Evolutionary conservation across 1,140 invertebrate species (phyloP).

Genomic region (Idris sp.): DNA sequence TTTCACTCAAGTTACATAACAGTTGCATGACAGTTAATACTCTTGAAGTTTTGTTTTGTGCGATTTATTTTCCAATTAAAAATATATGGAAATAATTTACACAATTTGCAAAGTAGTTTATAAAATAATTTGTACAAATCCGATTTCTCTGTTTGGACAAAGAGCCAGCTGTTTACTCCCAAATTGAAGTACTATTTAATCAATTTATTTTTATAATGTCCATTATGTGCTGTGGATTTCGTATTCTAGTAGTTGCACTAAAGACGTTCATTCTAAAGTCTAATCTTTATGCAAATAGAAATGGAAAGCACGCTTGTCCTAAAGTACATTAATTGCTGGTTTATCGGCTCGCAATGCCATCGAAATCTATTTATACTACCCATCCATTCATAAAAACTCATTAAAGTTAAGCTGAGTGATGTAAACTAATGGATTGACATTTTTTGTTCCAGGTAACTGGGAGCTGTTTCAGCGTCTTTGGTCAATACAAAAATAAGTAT

Average conservation of each 20-base stretch:
- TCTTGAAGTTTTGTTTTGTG: too few relatives aligned
- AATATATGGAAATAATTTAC: too few relatives aligned
- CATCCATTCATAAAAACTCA: constrained; percentile 28
- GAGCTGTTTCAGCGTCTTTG: background rate
- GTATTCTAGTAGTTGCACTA: constrained; percentile 24
- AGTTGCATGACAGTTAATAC: too few relatives aligned
- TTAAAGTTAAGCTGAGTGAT: background rate
- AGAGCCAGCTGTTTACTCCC: too few relatives aligned
- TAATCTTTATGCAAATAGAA: constrained; percentile 69
- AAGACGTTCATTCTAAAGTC: constrained; percentile 61
- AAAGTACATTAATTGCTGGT: constrained; percentile 50
- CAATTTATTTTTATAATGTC: constrained; percentile 32
- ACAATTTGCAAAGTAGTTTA: too few relatives aligned
- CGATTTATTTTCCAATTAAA: too few relatives aligned
- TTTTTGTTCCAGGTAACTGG: constrained; percentile 28
- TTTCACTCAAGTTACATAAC: too few relatives aligned
- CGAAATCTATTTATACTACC: constrained; percentile 28
- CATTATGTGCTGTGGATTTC: constrained; percentile 36
- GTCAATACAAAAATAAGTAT: too few relatives aligned
- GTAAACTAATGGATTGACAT: constrained; percentile 17
- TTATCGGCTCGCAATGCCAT: constrained; percentile 35
- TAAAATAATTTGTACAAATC: too few relatives aligned
- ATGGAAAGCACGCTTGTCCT: constrained; percentile 27
- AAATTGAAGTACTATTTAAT: too few relatives aligned
- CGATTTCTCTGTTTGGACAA: too few relatives aligned